These are phyloP conservation scores for Caenorhabditis japonica DNA, from an alignment of 2,888 invertebrate species.

Conservation along the genomic window DNA sequence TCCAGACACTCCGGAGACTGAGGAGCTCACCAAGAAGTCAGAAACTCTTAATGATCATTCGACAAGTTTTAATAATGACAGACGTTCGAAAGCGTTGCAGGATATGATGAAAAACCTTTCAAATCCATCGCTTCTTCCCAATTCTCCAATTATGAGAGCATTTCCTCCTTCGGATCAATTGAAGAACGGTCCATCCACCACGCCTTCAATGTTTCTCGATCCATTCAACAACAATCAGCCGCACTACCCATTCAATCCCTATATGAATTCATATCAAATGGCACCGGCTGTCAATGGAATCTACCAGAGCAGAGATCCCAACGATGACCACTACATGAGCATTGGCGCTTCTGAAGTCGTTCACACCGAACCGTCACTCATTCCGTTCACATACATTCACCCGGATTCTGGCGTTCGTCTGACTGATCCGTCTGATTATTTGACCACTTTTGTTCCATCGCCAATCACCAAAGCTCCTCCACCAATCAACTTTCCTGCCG, in stretches of 20 bases:
- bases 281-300: not conserved
- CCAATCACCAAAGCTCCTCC: slow-evolving; percentile 40
- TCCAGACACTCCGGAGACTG: not conserved
- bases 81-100: no score
- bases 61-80: no score
- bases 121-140: no score
- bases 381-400: slow-evolving; percentile 27
- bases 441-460: slow-evolving; percentile 39
- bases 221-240: slow-evolving; percentile 19
- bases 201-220: slow-evolving; percentile 8
- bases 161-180: not conserved
- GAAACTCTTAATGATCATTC: no score
- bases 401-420: slow-evolving; percentile 35
- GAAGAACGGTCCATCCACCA: not conserved
- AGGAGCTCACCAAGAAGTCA: not conserved
- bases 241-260: not conserved
- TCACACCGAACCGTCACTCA: not conserved
- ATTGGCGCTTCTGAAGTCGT: slow-evolving; percentile 13
- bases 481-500: slow-evolving; percentile 27
- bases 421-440: slow-evolving; percentile 40
- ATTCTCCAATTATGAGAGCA: no score
- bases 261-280: slow-evolving; percentile 8
- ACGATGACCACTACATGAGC: slow-evolving; percentile 4
- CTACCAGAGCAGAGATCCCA: slow-evolving; percentile 3
- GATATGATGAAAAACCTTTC: no score